Evolutionary conservation across 2,797 vertebrate species (phyloP), one percentile per base, ranked within the genome.

Genomic region (Halcyon leucocephala): DNA sequence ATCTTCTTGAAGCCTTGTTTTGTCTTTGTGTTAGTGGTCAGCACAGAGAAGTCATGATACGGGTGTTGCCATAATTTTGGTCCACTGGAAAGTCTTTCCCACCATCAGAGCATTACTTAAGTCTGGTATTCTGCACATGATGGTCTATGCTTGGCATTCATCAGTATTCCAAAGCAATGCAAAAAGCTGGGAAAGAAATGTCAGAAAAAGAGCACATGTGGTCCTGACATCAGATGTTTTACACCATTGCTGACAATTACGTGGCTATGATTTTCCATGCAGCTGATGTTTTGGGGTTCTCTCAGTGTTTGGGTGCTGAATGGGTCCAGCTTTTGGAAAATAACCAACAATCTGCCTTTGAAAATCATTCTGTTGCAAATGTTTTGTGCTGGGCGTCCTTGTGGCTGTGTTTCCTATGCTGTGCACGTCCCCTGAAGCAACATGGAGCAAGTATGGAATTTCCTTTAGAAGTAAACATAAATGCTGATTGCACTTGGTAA

Each of bases 391-490:
- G 91, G 48, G 74, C 41, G 80, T 65, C 48, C 61, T 80, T 89
- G 92, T 76, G 90, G 58, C 77, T 70, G 12, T 62, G 62, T 82
- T 83, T 94, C 64, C 37, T 73, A 70, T 0, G 1, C 48, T 74
- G 55, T 51, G 48, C 37, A n/a, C 0, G 3, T 92, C 57, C 60
- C 57, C 55, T 82, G 81, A 85, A 92, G 78, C 52, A 93, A 69
- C 10, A 29, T 55, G 54, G 66, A 91, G 29, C 19, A 67, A 87
- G n/a, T 52, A 24, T 65, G 65, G 70, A 79, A 89, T 86, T 94
- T 87, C 65, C 65, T 90, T 91, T 90, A 81, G 72, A 93, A 91
- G 64, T 42, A 87, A 92, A 55, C 9, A 10, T 80, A 86, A 86
- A 61, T 95, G 65, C 49, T 94, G 60, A 80, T 83, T 95, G 46